These are phyloP conservation scores for Eumeta japonica DNA, from an alignment of 1,140 invertebrate genomes.

Conservation along the genomic window DNA sequence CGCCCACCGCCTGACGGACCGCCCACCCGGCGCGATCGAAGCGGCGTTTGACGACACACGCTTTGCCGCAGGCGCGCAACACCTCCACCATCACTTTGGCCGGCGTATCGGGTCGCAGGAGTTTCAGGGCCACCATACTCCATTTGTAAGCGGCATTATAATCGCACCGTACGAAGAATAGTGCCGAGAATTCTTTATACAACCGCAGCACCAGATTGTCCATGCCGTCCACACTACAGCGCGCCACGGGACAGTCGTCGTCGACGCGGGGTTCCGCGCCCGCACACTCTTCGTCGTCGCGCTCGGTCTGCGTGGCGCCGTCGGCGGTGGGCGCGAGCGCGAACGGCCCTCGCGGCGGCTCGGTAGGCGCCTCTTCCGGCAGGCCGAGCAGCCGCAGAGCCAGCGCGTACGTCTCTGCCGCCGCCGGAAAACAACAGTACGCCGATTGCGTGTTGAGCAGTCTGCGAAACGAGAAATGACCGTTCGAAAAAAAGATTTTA, in stretches of 20 bases:
- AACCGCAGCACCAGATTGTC: conserved; percentile 62
- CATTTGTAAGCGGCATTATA: conserved; percentile 75
- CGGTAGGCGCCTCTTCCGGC: conserved; percentile 30
- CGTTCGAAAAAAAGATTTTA: neutral
- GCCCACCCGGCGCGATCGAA: conserved; percentile 77
- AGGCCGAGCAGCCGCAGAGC: conserved; percentile 59
- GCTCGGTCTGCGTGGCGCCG: conserved; percentile 10
- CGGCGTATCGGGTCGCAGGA: conserved; percentile 63
- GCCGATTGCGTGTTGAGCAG: conserved; percentile 77
- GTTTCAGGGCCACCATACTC: conserved; percentile 69
- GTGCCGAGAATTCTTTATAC: conserved; percentile 75
- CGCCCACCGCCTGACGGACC: conserved; percentile 76
- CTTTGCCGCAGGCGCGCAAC: conserved; percentile 78
- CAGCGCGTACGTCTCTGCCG: conserved; percentile 64
- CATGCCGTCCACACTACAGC: conserved; percentile 24
- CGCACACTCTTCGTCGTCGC: too few species aligned
- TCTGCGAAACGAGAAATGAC: conserved; percentile 53
- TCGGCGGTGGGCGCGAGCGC: conserved; percentile 9
- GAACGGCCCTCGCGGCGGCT: conserved; percentile 68
- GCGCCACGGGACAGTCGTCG: conserved; percentile 8
- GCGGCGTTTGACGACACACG: conserved; percentile 82
- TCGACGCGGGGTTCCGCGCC: too few species aligned
- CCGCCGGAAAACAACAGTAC: conserved; percentile 74
- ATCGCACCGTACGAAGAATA: conserved; percentile 79
- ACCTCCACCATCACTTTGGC: conserved; percentile 74